Evolutionary conservation across 1,140 invertebrate genomes (phyloP).

Genomic region (Papilio polytes): DNA sequence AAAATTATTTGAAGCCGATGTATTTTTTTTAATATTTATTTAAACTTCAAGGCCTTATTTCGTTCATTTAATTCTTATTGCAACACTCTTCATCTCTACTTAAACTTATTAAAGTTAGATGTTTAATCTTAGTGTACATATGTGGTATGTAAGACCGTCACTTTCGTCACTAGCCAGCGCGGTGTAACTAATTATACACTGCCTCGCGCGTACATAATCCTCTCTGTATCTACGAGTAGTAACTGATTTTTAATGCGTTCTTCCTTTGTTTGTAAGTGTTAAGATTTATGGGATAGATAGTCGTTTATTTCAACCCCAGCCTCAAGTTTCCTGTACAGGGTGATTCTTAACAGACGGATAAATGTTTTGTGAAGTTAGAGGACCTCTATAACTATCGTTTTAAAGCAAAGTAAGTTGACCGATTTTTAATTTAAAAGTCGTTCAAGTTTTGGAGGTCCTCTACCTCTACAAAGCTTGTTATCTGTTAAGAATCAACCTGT

Average conservation of each 20-base stretch:
- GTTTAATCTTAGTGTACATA: background rate
- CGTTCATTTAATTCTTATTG: background rate
- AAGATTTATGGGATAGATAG: background rate
- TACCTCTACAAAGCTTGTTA: too few relatives aligned
- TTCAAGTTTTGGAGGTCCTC: too few relatives aligned
- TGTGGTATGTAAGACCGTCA: background rate
- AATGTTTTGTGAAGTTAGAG: too few relatives aligned
- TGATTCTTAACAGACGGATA: too few relatives aligned
- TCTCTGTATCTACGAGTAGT: background rate
- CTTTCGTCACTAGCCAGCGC: background rate
- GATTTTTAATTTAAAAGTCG: too few relatives aligned
- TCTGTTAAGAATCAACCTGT: too few relatives aligned
- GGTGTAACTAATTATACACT: background rate
- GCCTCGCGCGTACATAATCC: background rate
- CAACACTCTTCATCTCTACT: background rate
- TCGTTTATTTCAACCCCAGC: background rate
- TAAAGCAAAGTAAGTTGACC: too few relatives aligned
- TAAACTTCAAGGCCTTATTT: background rate
- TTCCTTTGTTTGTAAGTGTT: background rate
- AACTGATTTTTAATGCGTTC: slow-evolving; percentile 9
- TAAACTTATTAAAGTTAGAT: background rate
- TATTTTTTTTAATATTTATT: background rate
- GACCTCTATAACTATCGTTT: too few relatives aligned
- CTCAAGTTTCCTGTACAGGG: too few relatives aligned
- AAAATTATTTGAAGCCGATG: background rate